Conservation (phyloP, 2,113 vertebrate species). For the Boulengeromyrus knoepffleri region DNA sequence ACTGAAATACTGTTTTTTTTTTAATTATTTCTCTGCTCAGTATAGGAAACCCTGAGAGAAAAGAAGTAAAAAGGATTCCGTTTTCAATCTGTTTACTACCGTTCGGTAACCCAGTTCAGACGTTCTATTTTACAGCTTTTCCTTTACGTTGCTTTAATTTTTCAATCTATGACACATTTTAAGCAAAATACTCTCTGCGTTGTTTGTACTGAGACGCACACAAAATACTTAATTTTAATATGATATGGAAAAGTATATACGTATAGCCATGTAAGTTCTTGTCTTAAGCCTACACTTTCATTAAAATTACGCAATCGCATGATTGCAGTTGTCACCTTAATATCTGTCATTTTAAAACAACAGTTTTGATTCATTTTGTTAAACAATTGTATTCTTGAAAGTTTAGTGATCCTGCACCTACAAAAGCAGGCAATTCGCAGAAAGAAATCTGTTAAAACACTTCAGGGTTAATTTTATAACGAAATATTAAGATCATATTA, state of each 20-base stretch:
- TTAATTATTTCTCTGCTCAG: neutral
- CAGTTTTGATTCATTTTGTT: neutral
- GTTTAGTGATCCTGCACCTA: neutral
- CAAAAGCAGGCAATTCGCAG: neutral
- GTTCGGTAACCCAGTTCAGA: conserved; percentile 8
- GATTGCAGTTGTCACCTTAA: neutral
- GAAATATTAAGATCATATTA: neutral
- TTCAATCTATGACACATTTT: neutral
- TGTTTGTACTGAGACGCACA: neutral
- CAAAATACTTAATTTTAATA: neutral
- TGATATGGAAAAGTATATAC: neutral
- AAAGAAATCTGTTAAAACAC: neutral
- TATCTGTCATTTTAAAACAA: neutral
- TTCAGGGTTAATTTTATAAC: neutral
- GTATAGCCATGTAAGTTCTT: neutral
- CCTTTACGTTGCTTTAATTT: neutral
- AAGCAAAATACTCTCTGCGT: neutral
- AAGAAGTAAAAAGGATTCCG: neutral
- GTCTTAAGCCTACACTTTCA: neutral
- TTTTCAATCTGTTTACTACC: neutral
- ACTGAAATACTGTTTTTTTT: neutral
- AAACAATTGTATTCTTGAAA: neutral
- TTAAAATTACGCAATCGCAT: neutral
- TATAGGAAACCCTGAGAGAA: neutral
- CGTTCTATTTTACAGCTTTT: neutral